A percentile compares a stretch with the other conserved stretches of the same genome.
phyloP scores from a whole-genome alignment of 2,797 vertebrate genomes.

The Neomorphus geoffroyi region DNA sequence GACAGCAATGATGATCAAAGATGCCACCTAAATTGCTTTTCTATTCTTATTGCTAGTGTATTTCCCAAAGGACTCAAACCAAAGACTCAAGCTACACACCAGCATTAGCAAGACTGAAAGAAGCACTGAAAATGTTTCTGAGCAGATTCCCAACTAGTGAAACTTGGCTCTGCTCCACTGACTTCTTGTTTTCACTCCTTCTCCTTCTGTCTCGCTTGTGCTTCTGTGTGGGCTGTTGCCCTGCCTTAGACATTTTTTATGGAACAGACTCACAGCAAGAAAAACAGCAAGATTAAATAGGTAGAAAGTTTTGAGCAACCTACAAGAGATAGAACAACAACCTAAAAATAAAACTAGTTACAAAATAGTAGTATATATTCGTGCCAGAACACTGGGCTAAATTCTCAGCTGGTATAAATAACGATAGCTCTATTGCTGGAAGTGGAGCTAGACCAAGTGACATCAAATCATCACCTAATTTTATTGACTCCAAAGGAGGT shows the following conservation, averaged over 20 bases:
- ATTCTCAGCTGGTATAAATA: constrained; percentile 18
- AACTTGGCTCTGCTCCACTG: constrained; percentile 60
- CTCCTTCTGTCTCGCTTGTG: constrained; percentile 67
- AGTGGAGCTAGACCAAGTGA: background rate
- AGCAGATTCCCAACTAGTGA: constrained; percentile 59
- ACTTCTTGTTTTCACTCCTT: constrained; percentile 68
- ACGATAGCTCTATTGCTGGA: background rate
- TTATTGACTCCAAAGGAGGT: background rate
- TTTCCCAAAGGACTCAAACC: constrained; percentile 62
- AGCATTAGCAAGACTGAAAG: constrained; percentile 58
- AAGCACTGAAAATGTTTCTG: constrained; percentile 57
- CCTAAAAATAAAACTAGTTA: constrained; percentile 39
- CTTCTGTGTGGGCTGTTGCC: constrained; percentile 64
- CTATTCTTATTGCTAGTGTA: constrained; percentile 52
- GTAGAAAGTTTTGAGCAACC: constrained; percentile 50
- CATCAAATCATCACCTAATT: background rate
- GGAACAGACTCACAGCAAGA: constrained; percentile 50
- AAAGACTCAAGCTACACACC: constrained; percentile 30
- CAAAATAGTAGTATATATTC: constrained; percentile 40
- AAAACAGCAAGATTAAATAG: constrained; percentile 62
- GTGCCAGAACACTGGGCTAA: background rate
- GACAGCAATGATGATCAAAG: constrained; percentile 62
- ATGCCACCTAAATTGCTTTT: constrained; percentile 63
- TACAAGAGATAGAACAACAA: constrained; percentile 29
- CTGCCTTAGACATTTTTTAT: constrained; percentile 63